Percentiles rank a stretch among this genome's conserved stretches.
phyloP scores from a whole-genome alignment of 2,888 invertebrate species.

The Scaptomyza tumidula region DNA sequence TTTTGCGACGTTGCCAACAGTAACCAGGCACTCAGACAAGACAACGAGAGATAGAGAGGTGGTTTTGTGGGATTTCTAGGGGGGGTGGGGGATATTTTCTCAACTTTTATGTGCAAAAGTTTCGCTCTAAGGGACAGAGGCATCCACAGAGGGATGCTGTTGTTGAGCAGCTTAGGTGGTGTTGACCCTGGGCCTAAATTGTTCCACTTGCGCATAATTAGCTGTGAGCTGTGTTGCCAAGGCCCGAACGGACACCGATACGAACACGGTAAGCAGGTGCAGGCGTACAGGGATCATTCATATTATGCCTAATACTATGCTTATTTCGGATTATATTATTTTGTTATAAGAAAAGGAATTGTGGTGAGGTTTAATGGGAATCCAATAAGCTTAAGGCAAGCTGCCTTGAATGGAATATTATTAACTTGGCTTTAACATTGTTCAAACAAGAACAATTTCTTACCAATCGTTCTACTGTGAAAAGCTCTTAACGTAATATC shows the following conservation, averaged over 20 bases:
- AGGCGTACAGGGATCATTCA: constrained; percentile 1
- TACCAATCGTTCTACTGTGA: background rate
- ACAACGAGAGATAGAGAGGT: background rate
- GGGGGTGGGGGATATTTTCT: constrained; percentile 5
- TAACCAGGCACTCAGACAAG: constrained; percentile 15
- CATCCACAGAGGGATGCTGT: constrained; percentile 35
- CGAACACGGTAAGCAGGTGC: constrained; percentile 3
- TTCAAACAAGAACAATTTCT: background rate
- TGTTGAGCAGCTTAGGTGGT: constrained; percentile 44
- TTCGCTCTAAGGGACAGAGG: constrained; percentile 23
- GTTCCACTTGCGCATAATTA: constrained; percentile 68
- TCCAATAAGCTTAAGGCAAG: too few species aligned
- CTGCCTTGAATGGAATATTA: background rate
- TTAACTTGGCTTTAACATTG: background rate
- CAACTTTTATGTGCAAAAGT: constrained; percentile 49
- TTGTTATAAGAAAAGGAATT: constrained; percentile 27
- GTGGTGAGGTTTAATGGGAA: background rate
- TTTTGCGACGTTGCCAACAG: constrained; percentile 57
- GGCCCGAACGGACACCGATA: constrained; percentile 2
- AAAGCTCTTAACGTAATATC: background rate
- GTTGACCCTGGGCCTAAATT: constrained; percentile 64
- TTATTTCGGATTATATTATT: constrained; percentile 32
- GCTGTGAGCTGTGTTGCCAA: constrained; percentile 23
- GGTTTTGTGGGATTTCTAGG: too few species aligned
- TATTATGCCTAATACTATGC: constrained; percentile 8